phyloP scores from a whole-genome alignment of 2,888 invertebrate species.

The Brassicogethes aeneus region DNA sequence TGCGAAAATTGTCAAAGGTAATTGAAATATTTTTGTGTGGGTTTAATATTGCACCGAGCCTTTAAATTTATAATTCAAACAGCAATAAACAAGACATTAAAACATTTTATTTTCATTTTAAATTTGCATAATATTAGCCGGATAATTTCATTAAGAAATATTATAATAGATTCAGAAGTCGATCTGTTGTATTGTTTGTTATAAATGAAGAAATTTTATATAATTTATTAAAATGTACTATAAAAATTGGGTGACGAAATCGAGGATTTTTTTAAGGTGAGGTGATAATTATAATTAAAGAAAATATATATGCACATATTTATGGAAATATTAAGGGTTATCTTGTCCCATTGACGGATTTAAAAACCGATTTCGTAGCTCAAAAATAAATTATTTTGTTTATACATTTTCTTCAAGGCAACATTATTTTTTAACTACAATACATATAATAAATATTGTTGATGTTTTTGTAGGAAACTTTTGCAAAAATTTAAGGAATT shows the following conservation, averaged over 20 bases:
- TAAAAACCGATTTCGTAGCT: background rate
- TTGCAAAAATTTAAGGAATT: background rate
- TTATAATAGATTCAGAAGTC: background rate
- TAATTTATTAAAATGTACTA: background rate
- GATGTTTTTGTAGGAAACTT: background rate
- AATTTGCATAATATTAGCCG: background rate
- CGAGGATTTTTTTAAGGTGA: background rate
- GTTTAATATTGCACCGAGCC: background rate
- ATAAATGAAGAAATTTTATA: background rate
- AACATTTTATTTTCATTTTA: background rate
- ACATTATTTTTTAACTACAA: background rate
- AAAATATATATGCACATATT: background rate
- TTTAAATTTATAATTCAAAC: background rate
- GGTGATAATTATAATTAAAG: background rate
- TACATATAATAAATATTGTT: too few relatives aligned
- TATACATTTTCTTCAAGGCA: background rate
- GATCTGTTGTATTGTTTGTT: background rate
- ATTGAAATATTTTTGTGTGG: background rate
- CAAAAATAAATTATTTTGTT: background rate
- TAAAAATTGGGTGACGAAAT: too few relatives aligned
- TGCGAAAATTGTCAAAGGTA: background rate
- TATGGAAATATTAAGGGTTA: background rate
- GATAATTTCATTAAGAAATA: background rate
- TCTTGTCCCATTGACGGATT: background rate
- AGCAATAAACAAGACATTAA: background rate